A percentile compares a stretch with the other conserved stretches of the same genome.
Evolutionary conservation across 92 coral and sea anemone species (phyloP).

Genomic region (Diadumene lineata): DNA sequence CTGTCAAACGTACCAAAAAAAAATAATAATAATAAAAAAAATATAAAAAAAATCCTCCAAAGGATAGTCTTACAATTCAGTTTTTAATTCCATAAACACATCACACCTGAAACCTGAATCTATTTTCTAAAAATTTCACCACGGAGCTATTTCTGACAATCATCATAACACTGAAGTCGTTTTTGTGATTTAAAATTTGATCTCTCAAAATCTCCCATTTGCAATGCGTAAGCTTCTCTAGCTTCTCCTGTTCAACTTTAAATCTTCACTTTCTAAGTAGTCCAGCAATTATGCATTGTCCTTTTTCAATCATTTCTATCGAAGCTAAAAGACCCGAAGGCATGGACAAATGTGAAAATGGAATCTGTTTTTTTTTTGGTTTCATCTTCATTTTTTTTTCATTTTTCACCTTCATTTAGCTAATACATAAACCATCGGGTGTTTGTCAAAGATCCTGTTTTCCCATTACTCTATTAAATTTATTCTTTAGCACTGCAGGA

Average conservation of each 20-base stretch:
- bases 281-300: neutral
- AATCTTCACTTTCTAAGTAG: slow-evolving; percentile 2
- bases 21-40: neutral
- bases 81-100: neutral
- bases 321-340: neutral
- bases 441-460: slow-evolving; percentile 1
- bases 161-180: neutral
- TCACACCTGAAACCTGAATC: neutral
- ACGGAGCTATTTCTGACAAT: neutral
- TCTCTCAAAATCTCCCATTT: neutral
- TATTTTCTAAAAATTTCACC: neutral
- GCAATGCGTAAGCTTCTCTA: neutral
- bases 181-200: neutral
- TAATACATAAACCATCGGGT: neutral
- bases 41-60: neutral
- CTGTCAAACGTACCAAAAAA: neutral
- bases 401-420: slow-evolving; percentile 4
- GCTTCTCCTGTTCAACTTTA: slow-evolving; percentile 5
- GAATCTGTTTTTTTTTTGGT: too few species aligned
- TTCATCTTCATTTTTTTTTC: too few species aligned
- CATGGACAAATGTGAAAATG: too few species aligned
- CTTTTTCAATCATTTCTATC: slow-evolving; percentile 8
- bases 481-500: neutral
- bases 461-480: neutral
- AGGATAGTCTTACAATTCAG: neutral